Base-by-base conservation (phyloP, 2,888 invertebrate genomes). In the Philhelius pedissequus region DNA sequence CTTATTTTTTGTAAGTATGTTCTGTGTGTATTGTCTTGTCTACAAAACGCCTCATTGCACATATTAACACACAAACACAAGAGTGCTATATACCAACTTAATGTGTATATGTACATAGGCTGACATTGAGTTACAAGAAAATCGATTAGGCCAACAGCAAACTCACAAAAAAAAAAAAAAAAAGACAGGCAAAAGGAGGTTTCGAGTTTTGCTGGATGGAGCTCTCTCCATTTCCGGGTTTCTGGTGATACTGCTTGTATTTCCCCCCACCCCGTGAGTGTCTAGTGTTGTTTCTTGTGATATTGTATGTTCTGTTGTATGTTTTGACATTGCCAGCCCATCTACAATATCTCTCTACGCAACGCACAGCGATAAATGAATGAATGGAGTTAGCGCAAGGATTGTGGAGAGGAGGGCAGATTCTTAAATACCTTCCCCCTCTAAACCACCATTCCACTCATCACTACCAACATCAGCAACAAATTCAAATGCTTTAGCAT, bases 51-150 rank as follows among this genome's bases (percentile, higher is more conserved):
- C 35, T 45, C 56, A 76, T 56, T 35, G 62, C 43, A 52, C 58
- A 79, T 74, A 56, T 78, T 73, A 69, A 62, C 54, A 69, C 68
- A 73, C 68, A 77, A 66, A 78, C 69, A 83, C 70, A 64, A 64
- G n/a, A n/a, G 64, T 60, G 35, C 40, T 79, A 58, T 56, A 45
- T 60, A 74, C 40, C 15, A 20, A 58, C 43, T 83, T 22, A 48
- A 32, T 48, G 45, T 48, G 75, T 35, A 79, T 80, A 32, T 48
- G 45, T 48, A 79, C 43, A 79, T 80, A 84, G 84, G 84, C 84
- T 84, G 84, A 84, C 84, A 84, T 80, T 84, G 84, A 80, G 80
- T 80, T 60, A 71, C 80, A 84, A 76, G 80, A 84, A 79, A 80
- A 84, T 84, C 84, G 84, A 84, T 84, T 83, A 79, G 74, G 56